Conservation (phyloP, 1,140 invertebrate species). For the Lethrus apterus region DNA sequence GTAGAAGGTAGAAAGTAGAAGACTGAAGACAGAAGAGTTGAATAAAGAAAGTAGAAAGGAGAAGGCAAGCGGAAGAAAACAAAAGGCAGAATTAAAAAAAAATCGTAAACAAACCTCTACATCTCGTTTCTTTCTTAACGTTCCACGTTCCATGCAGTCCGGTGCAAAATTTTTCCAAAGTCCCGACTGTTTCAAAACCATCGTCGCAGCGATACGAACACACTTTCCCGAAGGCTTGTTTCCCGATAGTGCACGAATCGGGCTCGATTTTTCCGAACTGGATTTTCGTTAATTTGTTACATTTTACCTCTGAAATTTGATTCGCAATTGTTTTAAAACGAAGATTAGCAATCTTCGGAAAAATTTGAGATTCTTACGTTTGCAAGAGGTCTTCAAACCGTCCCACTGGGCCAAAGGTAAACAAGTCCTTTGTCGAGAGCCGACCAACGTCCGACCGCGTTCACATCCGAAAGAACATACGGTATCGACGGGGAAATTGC, state of each 20-base stretch:
- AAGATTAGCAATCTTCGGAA: not conserved
- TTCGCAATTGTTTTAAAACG: not conserved
- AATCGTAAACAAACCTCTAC: conserved; percentile 44
- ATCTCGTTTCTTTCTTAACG: conserved; percentile 40
- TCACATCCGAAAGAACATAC: conserved; percentile 59
- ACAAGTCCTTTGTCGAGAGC: conserved; percentile 58
- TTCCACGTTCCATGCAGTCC: conserved; percentile 46
- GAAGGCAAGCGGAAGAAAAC: too few relatives aligned
- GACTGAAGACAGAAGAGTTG: too few relatives aligned
- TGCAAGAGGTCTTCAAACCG: conserved; percentile 57
- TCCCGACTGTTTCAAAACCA: conserved; percentile 52
- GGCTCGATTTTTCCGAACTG: conserved; percentile 46
- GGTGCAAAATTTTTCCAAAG: conserved; percentile 41
- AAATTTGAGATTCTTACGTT: conserved; percentile 45
- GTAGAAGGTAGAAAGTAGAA: too few relatives aligned
- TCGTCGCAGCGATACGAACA: conserved; percentile 50
- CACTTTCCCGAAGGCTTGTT: conserved; percentile 46
- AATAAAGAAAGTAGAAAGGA: too few relatives aligned
- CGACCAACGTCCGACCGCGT: conserved; percentile 55
- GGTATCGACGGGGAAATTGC: conserved; percentile 49
- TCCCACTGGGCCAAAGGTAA: conserved; percentile 63
- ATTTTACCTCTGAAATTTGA: conserved; percentile 46
- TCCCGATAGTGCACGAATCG: conserved; percentile 43
- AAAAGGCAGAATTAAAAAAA: conserved; percentile 15
- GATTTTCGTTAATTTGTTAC: conserved; percentile 45